Conservation (phyloP, 2,797 vertebrate species). For the Cossypha polioptera region DNA sequence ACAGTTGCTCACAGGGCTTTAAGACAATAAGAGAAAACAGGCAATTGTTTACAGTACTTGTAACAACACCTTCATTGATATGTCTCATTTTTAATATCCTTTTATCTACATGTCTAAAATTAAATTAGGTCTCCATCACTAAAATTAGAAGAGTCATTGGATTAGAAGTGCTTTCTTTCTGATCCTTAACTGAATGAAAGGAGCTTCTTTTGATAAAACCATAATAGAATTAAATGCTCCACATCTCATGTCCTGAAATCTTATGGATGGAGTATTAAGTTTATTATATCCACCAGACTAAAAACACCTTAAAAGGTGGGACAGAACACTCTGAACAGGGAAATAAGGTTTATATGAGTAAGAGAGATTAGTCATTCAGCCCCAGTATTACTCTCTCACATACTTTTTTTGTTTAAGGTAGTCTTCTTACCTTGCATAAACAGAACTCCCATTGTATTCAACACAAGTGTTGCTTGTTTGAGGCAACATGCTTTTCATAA, state of each 20-base stretch:
- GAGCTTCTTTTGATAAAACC: conserved; percentile 66
- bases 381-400: not conserved
- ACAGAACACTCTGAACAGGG: not conserved
- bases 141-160: conserved; percentile 72
- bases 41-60: conserved; percentile 22
- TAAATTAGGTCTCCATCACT: conserved; percentile 76
- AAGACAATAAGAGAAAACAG: not conserved
- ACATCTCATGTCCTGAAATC: conserved; percentile 40
- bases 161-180: conserved; percentile 60
- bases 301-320: conserved; percentile 13
- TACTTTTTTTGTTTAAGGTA: not conserved
- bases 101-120: conserved; percentile 72
- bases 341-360: not conserved
- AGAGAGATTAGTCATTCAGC: not conserved
- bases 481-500: not conserved
- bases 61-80: conserved; percentile 53
- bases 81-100: conserved; percentile 44
- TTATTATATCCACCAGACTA: conserved; percentile 2
- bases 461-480: conserved; percentile 3
- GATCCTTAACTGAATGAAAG: conserved; percentile 64
- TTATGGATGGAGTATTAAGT: conserved; percentile 48
- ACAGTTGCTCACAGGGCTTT: not conserved
- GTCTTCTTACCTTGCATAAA: not conserved
- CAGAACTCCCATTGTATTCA: conserved; percentile 22
- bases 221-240: conserved; percentile 66